Percentiles rank a stretch among this genome's conserved stretches.
Evolutionary conservation across 1,140 invertebrate species (phyloP).

Genomic region (Drosophila ercepeae): DNA sequence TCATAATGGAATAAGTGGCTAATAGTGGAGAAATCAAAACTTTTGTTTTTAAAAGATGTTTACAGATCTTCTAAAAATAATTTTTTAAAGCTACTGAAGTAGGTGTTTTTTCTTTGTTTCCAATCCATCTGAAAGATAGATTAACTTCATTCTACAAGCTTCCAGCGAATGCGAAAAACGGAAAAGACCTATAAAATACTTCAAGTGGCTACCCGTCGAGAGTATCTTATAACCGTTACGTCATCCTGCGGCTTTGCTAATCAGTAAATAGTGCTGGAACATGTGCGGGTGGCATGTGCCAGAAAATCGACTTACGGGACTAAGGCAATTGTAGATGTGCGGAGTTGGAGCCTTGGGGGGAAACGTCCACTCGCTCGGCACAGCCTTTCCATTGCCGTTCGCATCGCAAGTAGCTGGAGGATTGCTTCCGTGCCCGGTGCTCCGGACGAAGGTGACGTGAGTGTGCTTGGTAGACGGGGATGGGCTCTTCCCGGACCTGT

Average conservation of each 20-base stretch:
- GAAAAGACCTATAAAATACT: neutral
- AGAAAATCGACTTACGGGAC: slow-evolving; percentile 87
- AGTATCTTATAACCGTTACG: slow-evolving; percentile 42
- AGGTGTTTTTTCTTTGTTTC: too few relatives aligned
- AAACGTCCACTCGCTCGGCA: slow-evolving; percentile 88
- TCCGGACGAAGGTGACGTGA: slow-evolving; percentile 67
- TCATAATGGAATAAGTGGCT: neutral
- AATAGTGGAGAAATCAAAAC: neutral
- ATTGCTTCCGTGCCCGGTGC: slow-evolving; percentile 33
- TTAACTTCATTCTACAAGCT: neutral
- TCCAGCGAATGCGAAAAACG: neutral
- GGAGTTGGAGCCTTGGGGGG: slow-evolving; percentile 89
- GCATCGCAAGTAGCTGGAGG: slow-evolving; percentile 30
- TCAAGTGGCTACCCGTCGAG: slow-evolving; percentile 30
- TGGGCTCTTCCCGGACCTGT: slow-evolving; percentile 30
- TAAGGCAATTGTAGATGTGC: slow-evolving; percentile 89
- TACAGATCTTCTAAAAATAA: too few relatives aligned
- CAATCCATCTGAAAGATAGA: neutral
- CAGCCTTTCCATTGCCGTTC: slow-evolving; percentile 34
- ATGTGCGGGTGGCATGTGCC: neutral
- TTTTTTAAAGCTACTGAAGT: too few relatives aligned
- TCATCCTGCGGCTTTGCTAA: slow-evolving; percentile 30
- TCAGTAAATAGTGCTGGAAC: slow-evolving; percentile 16
- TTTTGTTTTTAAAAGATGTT: neutral
- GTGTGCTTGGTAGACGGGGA: slow-evolving; percentile 39